phyloP scores from a whole-genome alignment of 2,113 vertebrate species.

The Romanogobio albipinnatus region DNA sequence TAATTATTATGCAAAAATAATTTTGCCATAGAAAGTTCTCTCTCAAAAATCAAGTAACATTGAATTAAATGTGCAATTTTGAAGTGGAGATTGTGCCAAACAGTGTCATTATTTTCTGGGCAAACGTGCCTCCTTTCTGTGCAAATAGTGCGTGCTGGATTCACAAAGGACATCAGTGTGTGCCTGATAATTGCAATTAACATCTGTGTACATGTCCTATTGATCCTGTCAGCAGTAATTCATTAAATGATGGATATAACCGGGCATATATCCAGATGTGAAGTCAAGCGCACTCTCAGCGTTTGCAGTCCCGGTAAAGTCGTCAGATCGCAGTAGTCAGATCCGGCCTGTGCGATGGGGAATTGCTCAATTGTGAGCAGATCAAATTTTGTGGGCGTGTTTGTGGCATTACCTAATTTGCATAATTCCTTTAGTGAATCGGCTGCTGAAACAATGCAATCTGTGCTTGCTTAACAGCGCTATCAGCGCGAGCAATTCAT shows the following conservation, averaged over 20 bases:
- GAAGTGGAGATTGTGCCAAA: not conserved
- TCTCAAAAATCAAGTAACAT: too few relatives aligned
- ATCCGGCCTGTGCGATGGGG: not conserved
- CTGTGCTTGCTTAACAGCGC: not conserved
- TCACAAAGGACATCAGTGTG: not conserved
- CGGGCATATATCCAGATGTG: not conserved
- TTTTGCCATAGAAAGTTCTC: too few relatives aligned
- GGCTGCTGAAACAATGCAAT: not conserved
- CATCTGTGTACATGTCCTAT: not conserved
- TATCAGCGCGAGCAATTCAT: not conserved
- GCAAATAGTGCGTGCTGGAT: not conserved
- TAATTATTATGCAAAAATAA: too few relatives aligned
- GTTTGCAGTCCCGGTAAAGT: not conserved
- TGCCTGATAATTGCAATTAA: not conserved
- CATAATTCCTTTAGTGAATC: constrained; percentile 9
- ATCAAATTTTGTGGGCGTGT: not conserved
- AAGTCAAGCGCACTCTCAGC: not conserved
- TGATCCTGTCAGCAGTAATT: not conserved
- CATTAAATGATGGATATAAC: not conserved
- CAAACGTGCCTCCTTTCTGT: not conserved
- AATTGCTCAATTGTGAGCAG: not conserved
- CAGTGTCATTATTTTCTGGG: not conserved
- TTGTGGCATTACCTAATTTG: not conserved
- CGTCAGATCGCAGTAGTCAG: not conserved
- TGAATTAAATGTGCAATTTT: too few relatives aligned